These are phyloP conservation scores for Tricholauxania praeusta DNA, from an alignment of 2,888 invertebrate genomes.

Conservation along the genomic window DNA sequence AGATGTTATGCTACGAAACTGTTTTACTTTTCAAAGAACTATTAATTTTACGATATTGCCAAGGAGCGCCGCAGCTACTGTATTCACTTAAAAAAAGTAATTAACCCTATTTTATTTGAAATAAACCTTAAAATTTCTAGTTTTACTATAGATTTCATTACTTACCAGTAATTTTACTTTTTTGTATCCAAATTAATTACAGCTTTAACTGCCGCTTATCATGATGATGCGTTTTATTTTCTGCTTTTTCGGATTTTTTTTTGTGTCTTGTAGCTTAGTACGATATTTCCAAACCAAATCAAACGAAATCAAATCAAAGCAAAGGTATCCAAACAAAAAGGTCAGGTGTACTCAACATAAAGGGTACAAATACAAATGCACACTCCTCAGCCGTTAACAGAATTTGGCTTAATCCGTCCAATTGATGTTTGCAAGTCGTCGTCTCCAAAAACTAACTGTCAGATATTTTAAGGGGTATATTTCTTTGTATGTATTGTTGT, in stretches of 20 bases:
- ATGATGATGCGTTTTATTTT: conserved; percentile 49
- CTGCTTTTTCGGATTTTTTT: too few relatives aligned
- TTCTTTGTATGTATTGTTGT: neutral
- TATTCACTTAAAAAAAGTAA: too few relatives aligned
- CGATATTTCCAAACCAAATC: conserved; percentile 30
- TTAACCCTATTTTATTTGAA: neutral
- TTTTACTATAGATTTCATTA: neutral
- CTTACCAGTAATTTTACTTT: conserved; percentile 40
- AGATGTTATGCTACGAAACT: too few relatives aligned
- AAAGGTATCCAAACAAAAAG: conserved; percentile 1
- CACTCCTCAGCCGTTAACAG: too few relatives aligned
- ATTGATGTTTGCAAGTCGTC: neutral
- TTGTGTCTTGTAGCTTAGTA: too few relatives aligned
- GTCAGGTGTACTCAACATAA: conserved; percentile 2
- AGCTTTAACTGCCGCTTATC: conserved; percentile 63
- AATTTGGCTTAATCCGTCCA: neutral
- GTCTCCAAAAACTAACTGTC: neutral
- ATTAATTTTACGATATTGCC: too few relatives aligned
- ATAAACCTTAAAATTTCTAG: neutral
- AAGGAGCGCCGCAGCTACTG: too few relatives aligned
- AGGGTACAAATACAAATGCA: neutral
- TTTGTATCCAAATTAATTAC: conserved; percentile 64
- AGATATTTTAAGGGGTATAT: neutral
- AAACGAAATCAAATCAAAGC: conserved; percentile 29
- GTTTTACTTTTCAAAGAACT: too few relatives aligned